Conservation (phyloP, 2,113 vertebrate genomes). For the Albula goreensis region DNA sequence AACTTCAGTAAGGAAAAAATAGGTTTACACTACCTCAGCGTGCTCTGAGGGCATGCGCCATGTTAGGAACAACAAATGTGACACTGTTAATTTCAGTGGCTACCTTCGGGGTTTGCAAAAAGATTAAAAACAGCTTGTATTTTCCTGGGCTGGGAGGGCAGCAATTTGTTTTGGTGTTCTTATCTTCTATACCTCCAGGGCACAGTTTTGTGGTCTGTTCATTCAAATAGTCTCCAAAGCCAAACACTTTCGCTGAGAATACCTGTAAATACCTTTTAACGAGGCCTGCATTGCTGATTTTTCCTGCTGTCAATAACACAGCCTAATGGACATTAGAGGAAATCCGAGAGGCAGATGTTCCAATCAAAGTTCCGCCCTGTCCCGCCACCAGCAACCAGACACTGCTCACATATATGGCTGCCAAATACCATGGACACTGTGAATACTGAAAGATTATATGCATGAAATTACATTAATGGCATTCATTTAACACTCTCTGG, state of each 20-base stretch:
- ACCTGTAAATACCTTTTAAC: not conserved
- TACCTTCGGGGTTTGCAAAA: not conserved
- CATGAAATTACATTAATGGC: too few species aligned
- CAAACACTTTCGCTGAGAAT: not conserved
- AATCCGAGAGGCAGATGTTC: not conserved
- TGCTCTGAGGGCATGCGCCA: not conserved
- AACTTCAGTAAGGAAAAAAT: not conserved
- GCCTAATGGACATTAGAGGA: not conserved
- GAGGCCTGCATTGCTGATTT: not conserved
- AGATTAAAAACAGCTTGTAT: not conserved
- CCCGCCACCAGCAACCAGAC: not conserved
- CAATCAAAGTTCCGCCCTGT: not conserved
- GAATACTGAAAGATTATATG: too few species aligned
- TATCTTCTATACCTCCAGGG: not conserved
- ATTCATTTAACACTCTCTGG: too few species aligned
- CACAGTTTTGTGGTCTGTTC: not conserved
- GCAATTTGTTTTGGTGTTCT: not conserved
- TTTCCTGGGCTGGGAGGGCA: not conserved
- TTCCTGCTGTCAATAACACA: not conserved
- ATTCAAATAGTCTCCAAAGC: not conserved
- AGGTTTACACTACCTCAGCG: too few species aligned
- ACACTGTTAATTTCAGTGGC: not conserved
- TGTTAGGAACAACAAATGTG: not conserved
- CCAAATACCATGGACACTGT: too few species aligned
- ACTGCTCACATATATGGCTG: too few species aligned